Conservation (phyloP, 1,140 invertebrate genomes). For the Armadillidium nasatum region DNA sequence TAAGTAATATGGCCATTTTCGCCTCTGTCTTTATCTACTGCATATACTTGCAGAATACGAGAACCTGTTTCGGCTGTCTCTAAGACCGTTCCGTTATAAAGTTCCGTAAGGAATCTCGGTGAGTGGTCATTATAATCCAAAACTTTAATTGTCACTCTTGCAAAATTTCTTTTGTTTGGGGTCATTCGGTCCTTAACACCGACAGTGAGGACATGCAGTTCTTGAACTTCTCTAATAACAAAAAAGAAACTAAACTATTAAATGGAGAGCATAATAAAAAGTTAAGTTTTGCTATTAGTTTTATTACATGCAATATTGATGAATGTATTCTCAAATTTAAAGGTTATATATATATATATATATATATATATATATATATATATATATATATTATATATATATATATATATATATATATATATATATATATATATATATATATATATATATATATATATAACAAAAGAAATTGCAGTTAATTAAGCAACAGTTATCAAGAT, state of each 20-base stretch:
- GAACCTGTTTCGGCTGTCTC: conserved; percentile 70
- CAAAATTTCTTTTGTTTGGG: conserved; percentile 76
- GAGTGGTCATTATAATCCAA: conserved; percentile 85
- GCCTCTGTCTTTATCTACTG: conserved; percentile 74
- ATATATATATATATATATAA: too few relatives aligned
- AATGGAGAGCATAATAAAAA: not conserved
- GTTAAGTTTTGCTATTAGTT: too few relatives aligned
- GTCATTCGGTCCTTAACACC: conserved; percentile 85
- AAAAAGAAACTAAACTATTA: conserved; percentile 11
- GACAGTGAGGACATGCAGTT: conserved; percentile 75
- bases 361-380: too few relatives aligned
- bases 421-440: too few relatives aligned
- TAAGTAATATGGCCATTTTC: conserved; percentile 74
- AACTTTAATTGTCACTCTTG: conserved; percentile 70
- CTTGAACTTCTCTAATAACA: conserved; percentile 60
- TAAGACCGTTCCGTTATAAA: conserved; percentile 65
- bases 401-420: too few relatives aligned
- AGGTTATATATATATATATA: too few relatives aligned
- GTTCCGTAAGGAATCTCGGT: conserved; percentile 70
- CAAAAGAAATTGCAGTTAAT: too few relatives aligned
- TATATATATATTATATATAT: too few relatives aligned
- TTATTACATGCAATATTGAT: too few relatives aligned
- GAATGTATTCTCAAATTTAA: too few relatives aligned
- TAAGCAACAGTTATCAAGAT: too few relatives aligned
- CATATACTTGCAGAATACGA: conserved; percentile 65